A percentile compares a stretch with the other conserved stretches of the same genome.
phyloP scores from a whole-genome alignment of 2,797 vertebrate species.

The Alca torda region DNA sequence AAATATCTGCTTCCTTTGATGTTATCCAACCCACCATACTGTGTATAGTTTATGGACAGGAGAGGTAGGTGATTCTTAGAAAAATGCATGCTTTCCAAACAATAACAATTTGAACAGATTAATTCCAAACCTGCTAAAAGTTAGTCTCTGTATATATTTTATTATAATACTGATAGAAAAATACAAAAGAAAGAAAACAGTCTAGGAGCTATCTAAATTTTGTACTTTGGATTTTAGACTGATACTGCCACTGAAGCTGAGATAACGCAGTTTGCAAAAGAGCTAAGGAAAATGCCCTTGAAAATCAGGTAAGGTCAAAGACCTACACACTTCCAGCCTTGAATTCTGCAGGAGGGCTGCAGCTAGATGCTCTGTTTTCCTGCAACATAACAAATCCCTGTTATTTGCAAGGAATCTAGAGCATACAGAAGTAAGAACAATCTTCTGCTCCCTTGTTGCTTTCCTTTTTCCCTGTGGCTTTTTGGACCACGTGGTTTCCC shows the following conservation, averaged over 20 bases:
- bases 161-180: not conserved
- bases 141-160: not conserved
- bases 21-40: conserved; percentile 4
- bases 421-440: not conserved
- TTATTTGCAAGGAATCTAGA: not conserved
- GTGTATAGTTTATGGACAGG: not conserved
- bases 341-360: not conserved
- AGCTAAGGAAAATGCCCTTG: not conserved
- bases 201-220: not conserved
- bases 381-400: not conserved
- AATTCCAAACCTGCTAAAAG: not conserved
- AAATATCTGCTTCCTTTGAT: conserved; percentile 39
- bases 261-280: not conserved
- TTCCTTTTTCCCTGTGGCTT: not conserved
- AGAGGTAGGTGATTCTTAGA: conserved; percentile 7
- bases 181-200: not conserved
- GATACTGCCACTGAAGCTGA: not conserved
- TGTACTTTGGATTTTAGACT: not conserved
- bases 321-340: not conserved
- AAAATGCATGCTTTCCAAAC: conserved; percentile 1
- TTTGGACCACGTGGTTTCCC: not conserved
- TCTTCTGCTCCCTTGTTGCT: not conserved
- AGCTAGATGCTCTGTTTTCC: not conserved
- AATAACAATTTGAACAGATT: conserved; percentile 36
- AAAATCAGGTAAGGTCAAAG: conserved; percentile 8